These are phyloP conservation scores for Chrysopa pallens DNA, from an alignment of 1,140 invertebrate genomes.

Conservation along the genomic window DNA sequence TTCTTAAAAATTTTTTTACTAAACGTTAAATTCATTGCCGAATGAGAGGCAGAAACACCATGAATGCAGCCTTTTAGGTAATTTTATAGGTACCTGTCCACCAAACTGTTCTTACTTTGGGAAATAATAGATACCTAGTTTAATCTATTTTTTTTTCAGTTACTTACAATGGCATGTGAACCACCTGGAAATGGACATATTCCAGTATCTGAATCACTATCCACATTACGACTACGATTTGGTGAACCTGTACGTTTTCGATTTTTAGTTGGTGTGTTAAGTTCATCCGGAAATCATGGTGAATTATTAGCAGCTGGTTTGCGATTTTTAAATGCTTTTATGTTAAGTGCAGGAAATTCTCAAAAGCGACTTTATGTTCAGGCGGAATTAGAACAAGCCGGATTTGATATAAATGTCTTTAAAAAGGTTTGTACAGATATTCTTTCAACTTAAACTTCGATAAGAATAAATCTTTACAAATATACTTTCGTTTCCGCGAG, in stretches of 20 bases:
- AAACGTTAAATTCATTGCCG: too few relatives aligned
- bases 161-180: constrained; percentile 58
- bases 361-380: constrained; percentile 76
- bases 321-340: constrained; percentile 66
- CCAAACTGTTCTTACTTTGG: too few relatives aligned
- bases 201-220: constrained; percentile 75
- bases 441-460: too few relatives aligned
- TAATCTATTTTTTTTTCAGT: constrained; percentile 34
- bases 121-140: too few relatives aligned
- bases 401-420: constrained; percentile 49
- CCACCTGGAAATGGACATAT: constrained; percentile 50
- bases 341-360: constrained; percentile 50
- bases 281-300: constrained; percentile 43
- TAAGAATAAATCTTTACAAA: too few relatives aligned
- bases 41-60: too few relatives aligned
- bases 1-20: too few relatives aligned
- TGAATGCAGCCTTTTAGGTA: too few relatives aligned
- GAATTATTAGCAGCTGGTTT: constrained; percentile 68
- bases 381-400: constrained; percentile 71
- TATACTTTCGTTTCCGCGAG: too few relatives aligned
- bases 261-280: constrained; percentile 73
- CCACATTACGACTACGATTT: constrained; percentile 68
- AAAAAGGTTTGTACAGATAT: constrained; percentile 35
- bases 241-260: constrained; percentile 84
- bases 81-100: too few relatives aligned